Evolutionary conservation across 2,797 vertebrate genomes (phyloP).

Genomic region (Mallotus villosus): DNA sequence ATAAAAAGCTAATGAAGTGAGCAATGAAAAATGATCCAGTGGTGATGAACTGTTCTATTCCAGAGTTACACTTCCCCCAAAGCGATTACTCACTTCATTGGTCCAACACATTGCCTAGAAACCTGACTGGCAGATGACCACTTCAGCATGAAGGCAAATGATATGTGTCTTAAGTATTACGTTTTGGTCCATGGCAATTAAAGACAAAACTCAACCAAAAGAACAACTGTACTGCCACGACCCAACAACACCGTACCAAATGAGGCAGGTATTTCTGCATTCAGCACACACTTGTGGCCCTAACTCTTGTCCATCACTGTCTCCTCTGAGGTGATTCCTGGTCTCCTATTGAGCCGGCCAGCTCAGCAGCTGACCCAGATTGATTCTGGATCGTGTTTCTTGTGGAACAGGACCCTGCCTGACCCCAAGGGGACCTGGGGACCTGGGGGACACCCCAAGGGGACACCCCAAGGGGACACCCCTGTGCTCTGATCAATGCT

Average conservation of each 20-base stretch:
- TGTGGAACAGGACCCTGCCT: constrained; percentile 62
- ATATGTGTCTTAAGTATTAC: background rate
- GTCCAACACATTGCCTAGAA: background rate
- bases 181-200: too few species aligned
- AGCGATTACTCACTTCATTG: background rate
- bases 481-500: constrained; percentile 66
- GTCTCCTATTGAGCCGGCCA: constrained; percentile 64
- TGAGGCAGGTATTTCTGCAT: too few species aligned
- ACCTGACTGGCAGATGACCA: constrained; percentile 14
- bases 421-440: constrained; percentile 42
- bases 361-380: constrained; percentile 65
- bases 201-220: too few species aligned
- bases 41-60: background rate
- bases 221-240: too few species aligned
- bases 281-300: background rate
- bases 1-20: constrained; percentile 50
- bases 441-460: too few species aligned
- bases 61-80: background rate
- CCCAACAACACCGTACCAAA: too few species aligned
- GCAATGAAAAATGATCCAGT: background rate
- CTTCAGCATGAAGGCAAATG: background rate
- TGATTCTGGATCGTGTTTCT: constrained; percentile 69
- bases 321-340: constrained; percentile 43
- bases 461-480: too few species aligned
- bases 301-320: background rate